These are phyloP conservation scores for Chlamydotis undulata DNA, from an alignment of 2,113 vertebrate species.

Conservation along the genomic window DNA sequence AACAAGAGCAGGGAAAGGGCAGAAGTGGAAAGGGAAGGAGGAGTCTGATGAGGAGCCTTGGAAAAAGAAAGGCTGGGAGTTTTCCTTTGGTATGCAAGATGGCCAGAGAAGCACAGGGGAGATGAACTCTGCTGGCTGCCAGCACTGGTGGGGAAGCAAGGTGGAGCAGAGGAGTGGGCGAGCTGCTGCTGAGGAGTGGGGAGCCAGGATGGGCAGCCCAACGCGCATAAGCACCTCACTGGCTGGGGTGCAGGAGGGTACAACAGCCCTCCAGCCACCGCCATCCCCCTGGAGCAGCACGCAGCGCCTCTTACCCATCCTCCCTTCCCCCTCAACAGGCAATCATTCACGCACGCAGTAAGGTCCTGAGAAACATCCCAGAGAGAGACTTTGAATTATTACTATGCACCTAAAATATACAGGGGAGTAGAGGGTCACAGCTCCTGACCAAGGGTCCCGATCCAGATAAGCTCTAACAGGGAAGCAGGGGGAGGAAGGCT, in stretches of 20 bases:
- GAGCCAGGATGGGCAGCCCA: background rate
- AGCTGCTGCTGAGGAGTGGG: background rate
- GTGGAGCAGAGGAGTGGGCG: background rate
- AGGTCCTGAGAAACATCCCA: background rate
- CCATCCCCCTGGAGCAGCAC: background rate
- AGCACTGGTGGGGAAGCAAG: background rate
- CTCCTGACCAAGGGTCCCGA: background rate
- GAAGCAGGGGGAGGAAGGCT: background rate
- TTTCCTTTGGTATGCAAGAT: background rate
- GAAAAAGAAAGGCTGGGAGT: background rate
- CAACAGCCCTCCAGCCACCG: fast-evolving
- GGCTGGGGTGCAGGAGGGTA: fast-evolving
- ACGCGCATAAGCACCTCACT: fast-evolving
- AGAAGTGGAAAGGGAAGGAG: background rate
- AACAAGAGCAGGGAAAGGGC: background rate
- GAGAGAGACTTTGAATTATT: background rate
- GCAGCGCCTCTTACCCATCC: fast-evolving
- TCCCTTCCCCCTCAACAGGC: background rate
- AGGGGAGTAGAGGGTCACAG: background rate
- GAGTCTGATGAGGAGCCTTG: background rate
- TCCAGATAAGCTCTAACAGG: background rate
- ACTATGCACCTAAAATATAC: background rate
- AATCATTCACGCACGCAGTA: fast-evolving
- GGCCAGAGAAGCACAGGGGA: background rate
- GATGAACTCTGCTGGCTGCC: background rate